phyloP scores from a whole-genome alignment of 2,888 invertebrate genomes.

The Phlogophora meticulosa region DNA sequence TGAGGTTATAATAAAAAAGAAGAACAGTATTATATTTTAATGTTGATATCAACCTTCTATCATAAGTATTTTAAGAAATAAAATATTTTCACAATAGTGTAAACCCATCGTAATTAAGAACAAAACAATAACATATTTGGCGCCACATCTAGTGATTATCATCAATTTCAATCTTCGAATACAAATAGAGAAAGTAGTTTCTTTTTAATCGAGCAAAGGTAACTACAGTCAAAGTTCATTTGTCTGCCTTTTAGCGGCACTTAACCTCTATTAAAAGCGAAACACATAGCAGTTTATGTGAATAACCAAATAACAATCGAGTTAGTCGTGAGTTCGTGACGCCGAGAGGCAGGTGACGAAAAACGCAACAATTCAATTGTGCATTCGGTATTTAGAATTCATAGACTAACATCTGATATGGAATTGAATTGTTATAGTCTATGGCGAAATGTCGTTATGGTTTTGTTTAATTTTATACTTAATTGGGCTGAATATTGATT shows the following conservation, averaged over 20 bases:
- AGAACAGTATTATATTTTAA: conserved; percentile 2
- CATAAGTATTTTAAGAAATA: neutral
- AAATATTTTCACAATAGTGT: neutral
- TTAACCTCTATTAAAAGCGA: conserved; percentile 72
- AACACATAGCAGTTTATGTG: conserved; percentile 67
- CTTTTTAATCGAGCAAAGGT: conserved; percentile 49
- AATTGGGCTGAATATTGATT: conserved; percentile 52
- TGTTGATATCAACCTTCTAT: neutral
- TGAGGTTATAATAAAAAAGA: conserved; percentile 4
- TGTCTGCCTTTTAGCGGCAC: conserved; percentile 65
- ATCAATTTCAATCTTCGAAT: conserved; percentile 16
- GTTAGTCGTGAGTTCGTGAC: conserved; percentile 75
- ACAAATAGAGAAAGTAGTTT: conserved; percentile 47
- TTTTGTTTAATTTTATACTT: conserved; percentile 56
- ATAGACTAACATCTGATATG: conserved; percentile 65
- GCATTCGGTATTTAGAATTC: conserved; percentile 67
- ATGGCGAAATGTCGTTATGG: conserved; percentile 44
- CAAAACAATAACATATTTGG: neutral
- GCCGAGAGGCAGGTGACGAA: conserved; percentile 76
- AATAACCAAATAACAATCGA: conserved; percentile 71
- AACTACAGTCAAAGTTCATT: conserved; percentile 62
- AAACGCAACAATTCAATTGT: conserved; percentile 78
- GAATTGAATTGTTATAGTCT: conserved; percentile 67
- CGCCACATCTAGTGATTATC: conserved; percentile 10
- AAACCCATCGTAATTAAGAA: neutral